phyloP scores from a whole-genome alignment of 1,140 invertebrate genomes.

The Homarus americanus region DNA sequence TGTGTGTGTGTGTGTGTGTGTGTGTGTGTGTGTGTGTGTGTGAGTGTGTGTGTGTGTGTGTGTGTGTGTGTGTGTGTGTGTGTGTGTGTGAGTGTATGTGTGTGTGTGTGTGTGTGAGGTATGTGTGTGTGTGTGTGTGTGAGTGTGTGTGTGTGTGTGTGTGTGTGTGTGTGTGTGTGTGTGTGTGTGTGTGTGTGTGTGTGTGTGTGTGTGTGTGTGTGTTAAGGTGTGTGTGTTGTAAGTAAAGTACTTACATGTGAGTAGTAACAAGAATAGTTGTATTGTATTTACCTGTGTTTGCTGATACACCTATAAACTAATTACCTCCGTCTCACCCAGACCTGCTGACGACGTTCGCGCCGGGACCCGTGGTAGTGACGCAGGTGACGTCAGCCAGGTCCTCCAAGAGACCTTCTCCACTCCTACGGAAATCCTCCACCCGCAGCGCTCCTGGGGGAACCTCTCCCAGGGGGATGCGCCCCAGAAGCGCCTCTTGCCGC shows the following conservation, averaged over 20 bases:
- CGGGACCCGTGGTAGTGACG: constrained; percentile 52
- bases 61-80: constrained; percentile 11
- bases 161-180: constrained; percentile 32
- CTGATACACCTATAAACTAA: not conserved
- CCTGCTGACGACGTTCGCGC: constrained; percentile 56
- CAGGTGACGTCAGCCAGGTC: constrained; percentile 54
- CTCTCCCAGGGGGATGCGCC: constrained; percentile 27
- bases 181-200: constrained; percentile 28
- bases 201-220: too few relatives aligned
- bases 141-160: constrained; percentile 26
- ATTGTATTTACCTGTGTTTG: not conserved
- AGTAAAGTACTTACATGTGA: too few relatives aligned
- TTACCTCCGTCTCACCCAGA: not conserved
- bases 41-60: not conserved
- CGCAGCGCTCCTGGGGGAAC: constrained; percentile 57
- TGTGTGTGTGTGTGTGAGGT: not conserved
- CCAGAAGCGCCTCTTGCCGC: constrained; percentile 26
- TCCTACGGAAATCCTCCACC: constrained; percentile 51
- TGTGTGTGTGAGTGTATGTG: too few relatives aligned
- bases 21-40: not conserved
- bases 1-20: constrained; percentile 10
- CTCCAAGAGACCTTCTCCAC: constrained; percentile 39
- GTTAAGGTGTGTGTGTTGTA: too few relatives aligned
- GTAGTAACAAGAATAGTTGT: not conserved
- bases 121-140: not conserved